Percentiles rank a stretch among this genome's conserved stretches.
Evolutionary conservation across 2,113 vertebrate species (phyloP).

Genomic region (Pongo abelii): DNA sequence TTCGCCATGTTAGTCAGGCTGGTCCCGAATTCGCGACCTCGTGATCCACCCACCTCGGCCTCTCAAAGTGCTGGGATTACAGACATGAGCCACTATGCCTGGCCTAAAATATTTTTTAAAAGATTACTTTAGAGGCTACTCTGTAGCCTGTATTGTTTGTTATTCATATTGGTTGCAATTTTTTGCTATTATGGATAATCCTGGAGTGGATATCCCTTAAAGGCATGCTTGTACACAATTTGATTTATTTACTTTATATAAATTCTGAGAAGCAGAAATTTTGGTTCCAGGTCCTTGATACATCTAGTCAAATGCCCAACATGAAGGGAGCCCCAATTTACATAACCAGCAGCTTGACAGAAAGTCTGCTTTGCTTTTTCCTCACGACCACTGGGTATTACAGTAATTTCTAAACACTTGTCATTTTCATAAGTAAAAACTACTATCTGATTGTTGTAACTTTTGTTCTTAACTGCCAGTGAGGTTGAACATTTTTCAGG

Average conservation of each 20-base stretch:
- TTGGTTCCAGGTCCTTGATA: neutral
- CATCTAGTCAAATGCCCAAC: neutral
- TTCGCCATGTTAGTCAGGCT: too few relatives aligned
- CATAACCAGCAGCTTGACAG: accelerated
- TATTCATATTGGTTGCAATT: neutral
- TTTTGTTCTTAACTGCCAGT: conserved; percentile 36
- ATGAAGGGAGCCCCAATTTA: neutral
- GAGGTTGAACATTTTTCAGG: conserved; percentile 7
- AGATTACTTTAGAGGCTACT: conserved; percentile 1
- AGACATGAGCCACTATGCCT: too few relatives aligned
- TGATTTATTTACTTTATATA: neutral
- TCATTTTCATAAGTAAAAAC: conserved; percentile 46
- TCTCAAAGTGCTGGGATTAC: too few relatives aligned
- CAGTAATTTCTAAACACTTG: conserved; percentile 18
- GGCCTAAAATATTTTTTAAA: neutral
- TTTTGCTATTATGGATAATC: conserved; percentile 7
- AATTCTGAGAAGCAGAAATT: conserved; percentile 13
- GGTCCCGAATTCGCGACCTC: too few relatives aligned
- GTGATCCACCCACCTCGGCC: too few relatives aligned
- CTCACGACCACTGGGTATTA: neutral
- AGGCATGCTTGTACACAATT: neutral
- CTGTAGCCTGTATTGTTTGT: neutral
- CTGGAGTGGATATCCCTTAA: neutral
- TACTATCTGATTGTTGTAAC: neutral
- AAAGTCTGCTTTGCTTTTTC: neutral